These are phyloP conservation scores for Epizoanthus illoricatus DNA, from an alignment of 92 coral and sea anemone species.

Conservation along the genomic window DNA sequence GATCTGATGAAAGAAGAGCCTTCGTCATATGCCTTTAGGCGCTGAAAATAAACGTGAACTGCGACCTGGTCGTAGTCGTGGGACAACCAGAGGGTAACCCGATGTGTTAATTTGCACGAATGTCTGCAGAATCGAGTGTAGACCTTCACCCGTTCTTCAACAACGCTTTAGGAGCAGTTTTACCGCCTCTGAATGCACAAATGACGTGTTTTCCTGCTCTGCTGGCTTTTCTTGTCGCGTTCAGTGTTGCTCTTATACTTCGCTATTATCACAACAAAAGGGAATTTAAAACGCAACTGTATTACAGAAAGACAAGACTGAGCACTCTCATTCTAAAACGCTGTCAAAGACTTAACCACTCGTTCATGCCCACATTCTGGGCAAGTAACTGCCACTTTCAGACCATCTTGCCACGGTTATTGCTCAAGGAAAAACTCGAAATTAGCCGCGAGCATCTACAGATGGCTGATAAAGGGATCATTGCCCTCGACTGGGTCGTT, in stretches of 20 bases:
- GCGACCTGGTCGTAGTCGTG: neutral
- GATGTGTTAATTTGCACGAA: slow-evolving; percentile 23
- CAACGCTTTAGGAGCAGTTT: neutral
- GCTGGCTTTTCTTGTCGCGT: slow-evolving; percentile 38
- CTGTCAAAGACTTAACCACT: slow-evolving; percentile 63
- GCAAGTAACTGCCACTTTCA: slow-evolving; percentile 82
- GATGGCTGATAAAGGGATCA: slow-evolving; percentile 90
- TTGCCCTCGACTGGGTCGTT: slow-evolving; percentile 91
- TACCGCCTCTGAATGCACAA: neutral
- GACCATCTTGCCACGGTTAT: slow-evolving; percentile 73
- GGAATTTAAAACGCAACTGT: slow-evolving; percentile 63
- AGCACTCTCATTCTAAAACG: slow-evolving; percentile 69
- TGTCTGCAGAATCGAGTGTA: slow-evolving; percentile 23
- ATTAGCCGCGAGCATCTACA: slow-evolving; percentile 89
- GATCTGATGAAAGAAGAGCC: slow-evolving; percentile 10
- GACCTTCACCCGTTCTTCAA: slow-evolving; percentile 19
- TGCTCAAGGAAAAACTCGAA: slow-evolving; percentile 67
- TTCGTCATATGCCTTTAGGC: slow-evolving; percentile 22
- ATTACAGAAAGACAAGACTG: slow-evolving; percentile 78
- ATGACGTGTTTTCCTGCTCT: slow-evolving; percentile 54
- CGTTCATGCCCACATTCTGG: slow-evolving; percentile 90
- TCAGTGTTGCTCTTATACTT: slow-evolving; percentile 24
- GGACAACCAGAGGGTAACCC: neutral
- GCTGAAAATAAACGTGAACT: slow-evolving; percentile 15
- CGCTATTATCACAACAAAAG: slow-evolving; percentile 57